A percentile compares a stretch with the other conserved stretches of the same genome.
Evolutionary conservation across 2,888 invertebrate genomes (phyloP).

Genomic region (Liposcelis brunnea): DNA sequence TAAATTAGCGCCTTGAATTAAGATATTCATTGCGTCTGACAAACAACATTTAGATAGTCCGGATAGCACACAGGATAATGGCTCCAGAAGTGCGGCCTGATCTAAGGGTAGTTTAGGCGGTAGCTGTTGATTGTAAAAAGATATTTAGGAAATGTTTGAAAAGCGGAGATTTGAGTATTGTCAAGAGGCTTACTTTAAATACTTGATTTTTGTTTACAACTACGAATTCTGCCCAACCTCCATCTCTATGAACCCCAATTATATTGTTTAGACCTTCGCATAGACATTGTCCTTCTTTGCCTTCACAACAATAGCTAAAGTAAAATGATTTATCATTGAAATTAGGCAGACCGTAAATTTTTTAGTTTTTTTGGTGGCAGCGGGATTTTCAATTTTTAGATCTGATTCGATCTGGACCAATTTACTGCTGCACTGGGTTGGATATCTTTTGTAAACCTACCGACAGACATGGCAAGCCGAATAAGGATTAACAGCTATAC

Average conservation of each 20-base stretch:
- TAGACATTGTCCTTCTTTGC: background rate
- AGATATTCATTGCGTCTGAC: background rate
- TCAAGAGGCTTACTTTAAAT: background rate
- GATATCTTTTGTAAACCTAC: background rate
- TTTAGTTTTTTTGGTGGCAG: no score
- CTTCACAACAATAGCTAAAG: background rate
- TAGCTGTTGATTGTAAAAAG: no score
- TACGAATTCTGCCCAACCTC: conserved; percentile 4
- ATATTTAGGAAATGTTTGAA: no score
- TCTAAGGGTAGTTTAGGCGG: background rate
- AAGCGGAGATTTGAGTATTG: no score
- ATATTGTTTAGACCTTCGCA: background rate
- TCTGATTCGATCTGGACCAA: no score
- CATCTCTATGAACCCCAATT: background rate
- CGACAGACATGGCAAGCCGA: background rate
- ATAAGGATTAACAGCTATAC: background rate
- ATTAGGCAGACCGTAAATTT: no score
- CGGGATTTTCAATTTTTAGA: no score
- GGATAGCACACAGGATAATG: background rate
- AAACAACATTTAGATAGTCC: no score
- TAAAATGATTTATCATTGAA: no score
- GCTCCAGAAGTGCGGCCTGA: background rate
- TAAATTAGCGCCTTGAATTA: background rate
- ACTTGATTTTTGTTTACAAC: background rate
- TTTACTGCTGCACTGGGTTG: no score